Base-by-base conservation (phyloP, 1,140 invertebrate genomes). In the Monochamus saltuarius region DNA sequence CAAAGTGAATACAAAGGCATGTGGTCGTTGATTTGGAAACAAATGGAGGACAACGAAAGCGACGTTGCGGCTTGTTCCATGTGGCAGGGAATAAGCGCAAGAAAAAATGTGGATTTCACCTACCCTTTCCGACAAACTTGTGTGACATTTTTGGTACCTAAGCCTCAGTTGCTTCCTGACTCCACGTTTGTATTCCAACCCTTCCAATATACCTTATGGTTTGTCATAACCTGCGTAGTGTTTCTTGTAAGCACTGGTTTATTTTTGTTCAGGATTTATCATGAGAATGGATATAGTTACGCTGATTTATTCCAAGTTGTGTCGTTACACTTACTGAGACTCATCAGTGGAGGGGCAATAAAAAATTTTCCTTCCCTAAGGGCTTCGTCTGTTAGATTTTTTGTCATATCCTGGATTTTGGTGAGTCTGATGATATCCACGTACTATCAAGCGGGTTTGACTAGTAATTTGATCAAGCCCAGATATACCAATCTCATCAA, bases 131-230 rank as follows among this genome's bases (percentile, higher is more conserved):
- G 10, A 4, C 58, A 61, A 52, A 51, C 46, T n/a, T 64, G 62
- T 36, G 38, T 50, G 6, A 64, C 62, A 14, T 61, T 64, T 36
- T 35, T 64, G 9, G 62, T 64, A 13, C 62, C 62, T n/a, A 61
- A 64, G 56, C 51, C 62, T 4, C 36, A 42, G 37, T 22, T 61
- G 6, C 43, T 55, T n/a, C 58, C 62, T 11, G 13, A 51, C 29
- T 39, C 36, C 10, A 56, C 58, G 7, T 64, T 61, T 35, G 49
- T 61, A 16, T 61, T 46, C n/a, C 62, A 64, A 45, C 37, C 62
- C 7, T 53, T 64, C n/a, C 39, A 13, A 7, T 8, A 17, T 1
- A 42, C 6, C 1, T 11, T 56, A 17, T 64, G 62, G 62, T 9
- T 51, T 2, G 42, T 59, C 38, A 42, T 59, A 37, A 13, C 56